Percentiles rank a stretch among this genome's conserved stretches.
Conservation (phyloP, 1,140 invertebrate genomes). For the Lucilia cuprina region DNA sequence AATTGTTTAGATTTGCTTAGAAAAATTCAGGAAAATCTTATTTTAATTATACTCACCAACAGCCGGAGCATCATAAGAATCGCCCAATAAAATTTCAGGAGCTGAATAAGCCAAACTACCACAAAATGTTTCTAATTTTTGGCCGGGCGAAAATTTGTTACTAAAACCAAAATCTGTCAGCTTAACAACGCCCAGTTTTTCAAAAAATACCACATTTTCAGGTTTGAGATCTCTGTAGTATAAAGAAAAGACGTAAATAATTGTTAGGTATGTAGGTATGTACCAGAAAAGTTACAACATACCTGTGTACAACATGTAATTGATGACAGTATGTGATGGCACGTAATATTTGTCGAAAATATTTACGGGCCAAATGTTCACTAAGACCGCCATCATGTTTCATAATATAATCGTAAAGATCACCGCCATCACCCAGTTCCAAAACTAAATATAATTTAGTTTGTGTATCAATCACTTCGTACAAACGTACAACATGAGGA, state of each 20-base stretch:
- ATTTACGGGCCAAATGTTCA: constrained; percentile 85
- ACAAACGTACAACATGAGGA: constrained; percentile 96
- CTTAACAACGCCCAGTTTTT: constrained; percentile 96
- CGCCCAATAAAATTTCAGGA: constrained; percentile 97
- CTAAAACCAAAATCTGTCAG: constrained; percentile 99
- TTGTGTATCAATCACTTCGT: constrained; percentile 99
- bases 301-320: constrained; percentile 86
- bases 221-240: constrained; percentile 91
- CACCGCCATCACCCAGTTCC: constrained; percentile 97
- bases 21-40: too few relatives aligned
- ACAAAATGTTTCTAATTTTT: constrained; percentile 98
- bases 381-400: constrained; percentile 84
- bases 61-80: constrained; percentile 91
- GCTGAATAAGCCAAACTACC: constrained; percentile 99
- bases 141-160: constrained; percentile 94
- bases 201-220: constrained; percentile 99
- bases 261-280: background rate
- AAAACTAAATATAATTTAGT: constrained; percentile 95
- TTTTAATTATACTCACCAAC: constrained; percentile 71
- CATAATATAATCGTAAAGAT: constrained; percentile 99
- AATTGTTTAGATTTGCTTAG: too few relatives aligned
- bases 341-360: constrained; percentile 94
- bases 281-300: constrained; percentile 53
- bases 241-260: background rate
- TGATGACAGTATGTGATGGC: constrained; percentile 99